These are phyloP conservation scores for Lipotes vexillifer DNA, from an alignment of 2,113 vertebrate genomes.

Conservation along the genomic window DNA sequence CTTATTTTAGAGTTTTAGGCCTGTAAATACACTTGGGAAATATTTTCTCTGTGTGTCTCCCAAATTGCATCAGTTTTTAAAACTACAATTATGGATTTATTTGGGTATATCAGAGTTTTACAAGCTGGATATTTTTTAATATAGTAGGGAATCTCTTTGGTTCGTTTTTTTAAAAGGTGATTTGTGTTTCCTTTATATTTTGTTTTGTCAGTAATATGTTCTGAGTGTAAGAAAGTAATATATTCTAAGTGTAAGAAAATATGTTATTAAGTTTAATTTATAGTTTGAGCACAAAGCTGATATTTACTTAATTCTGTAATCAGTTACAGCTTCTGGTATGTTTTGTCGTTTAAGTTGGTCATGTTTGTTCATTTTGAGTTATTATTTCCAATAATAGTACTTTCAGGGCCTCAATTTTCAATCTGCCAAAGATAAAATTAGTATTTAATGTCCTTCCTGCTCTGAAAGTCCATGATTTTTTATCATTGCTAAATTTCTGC, in stretches of 20 bases:
- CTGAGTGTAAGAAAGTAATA: conserved; percentile 6
- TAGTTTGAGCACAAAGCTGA: neutral
- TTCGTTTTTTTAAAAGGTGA: neutral
- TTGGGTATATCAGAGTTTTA: neutral
- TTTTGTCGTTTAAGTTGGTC: conserved; percentile 17
- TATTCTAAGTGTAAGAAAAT: conserved; percentile 1
- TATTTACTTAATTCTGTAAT: neutral
- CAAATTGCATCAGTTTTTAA: neutral
- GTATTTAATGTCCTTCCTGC: neutral
- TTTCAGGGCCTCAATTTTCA: neutral
- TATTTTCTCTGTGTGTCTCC: neutral
- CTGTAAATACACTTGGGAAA: neutral
- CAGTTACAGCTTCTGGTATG: neutral
- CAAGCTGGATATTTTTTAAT: neutral
- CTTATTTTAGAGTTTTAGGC: neutral
- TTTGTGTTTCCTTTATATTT: conserved; percentile 34
- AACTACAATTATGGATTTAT: neutral
- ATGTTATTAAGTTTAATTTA: conserved; percentile 19
- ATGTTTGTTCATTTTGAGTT: conserved; percentile 34
- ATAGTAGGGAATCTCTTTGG: neutral
- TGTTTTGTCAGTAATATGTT: conserved; percentile 9
- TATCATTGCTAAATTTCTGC: conserved; percentile 28
- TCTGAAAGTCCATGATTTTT: neutral
- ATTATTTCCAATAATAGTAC: neutral
- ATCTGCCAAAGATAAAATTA: conserved; percentile 32